Conservation (phyloP, 2,888 invertebrate species). For the Spialia ferax region DNA sequence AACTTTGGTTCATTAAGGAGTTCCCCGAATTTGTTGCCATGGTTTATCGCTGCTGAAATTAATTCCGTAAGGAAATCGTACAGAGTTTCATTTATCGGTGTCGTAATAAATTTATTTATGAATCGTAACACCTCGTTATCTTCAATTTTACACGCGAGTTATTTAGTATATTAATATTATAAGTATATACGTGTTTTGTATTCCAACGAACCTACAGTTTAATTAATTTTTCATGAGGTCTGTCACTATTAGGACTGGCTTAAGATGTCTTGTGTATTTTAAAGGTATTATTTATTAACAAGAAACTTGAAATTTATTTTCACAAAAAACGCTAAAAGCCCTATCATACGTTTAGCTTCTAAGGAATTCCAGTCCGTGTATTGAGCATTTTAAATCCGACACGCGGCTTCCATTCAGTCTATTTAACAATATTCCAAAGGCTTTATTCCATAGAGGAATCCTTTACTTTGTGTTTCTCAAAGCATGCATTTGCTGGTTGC, state of each 20-base stretch:
- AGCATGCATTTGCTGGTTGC: constrained; percentile 27
- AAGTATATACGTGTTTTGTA: too few species aligned
- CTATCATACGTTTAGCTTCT: neutral
- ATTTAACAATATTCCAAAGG: constrained; percentile 35
- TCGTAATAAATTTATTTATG: too few species aligned
- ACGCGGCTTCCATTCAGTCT: constrained; percentile 19
- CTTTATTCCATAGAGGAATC: constrained; percentile 30
- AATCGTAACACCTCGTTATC: too few species aligned
- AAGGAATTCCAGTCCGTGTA: constrained; percentile 18
- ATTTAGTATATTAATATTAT: too few species aligned
- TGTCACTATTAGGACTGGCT: too few species aligned
- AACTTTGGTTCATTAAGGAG: neutral
- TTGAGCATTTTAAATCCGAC: constrained; percentile 19
- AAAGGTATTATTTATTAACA: too few species aligned
- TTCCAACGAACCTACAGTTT: too few species aligned
- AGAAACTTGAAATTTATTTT: too few species aligned
- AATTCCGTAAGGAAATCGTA: neutral
- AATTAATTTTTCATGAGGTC: too few species aligned
- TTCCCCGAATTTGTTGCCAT: neutral
- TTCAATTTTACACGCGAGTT: too few species aligned
- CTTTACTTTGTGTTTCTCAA: constrained; percentile 34
- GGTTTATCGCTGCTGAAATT: constrained; percentile 3
- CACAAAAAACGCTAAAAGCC: too few species aligned
- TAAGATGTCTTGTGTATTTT: too few species aligned
- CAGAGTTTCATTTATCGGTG: neutral